Conservation (phyloP, 2,797 vertebrate species). For the Brachyalestes nurse region DNA sequence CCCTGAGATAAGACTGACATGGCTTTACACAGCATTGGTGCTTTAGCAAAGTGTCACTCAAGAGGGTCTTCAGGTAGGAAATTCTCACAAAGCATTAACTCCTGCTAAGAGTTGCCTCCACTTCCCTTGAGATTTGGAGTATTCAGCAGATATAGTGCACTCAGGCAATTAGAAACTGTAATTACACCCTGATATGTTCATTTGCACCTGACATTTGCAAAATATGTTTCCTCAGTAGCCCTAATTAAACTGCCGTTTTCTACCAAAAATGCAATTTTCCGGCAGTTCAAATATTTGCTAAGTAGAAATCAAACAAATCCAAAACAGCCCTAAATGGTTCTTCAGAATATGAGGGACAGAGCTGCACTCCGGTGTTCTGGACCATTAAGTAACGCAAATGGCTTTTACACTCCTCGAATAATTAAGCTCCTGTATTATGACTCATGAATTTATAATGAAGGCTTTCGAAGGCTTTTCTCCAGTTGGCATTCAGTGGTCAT, state of each 20-base stretch:
- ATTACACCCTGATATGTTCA: not conserved
- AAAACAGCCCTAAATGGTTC: not conserved
- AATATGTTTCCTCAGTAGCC: not conserved
- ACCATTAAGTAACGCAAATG: slow-evolving; percentile 4
- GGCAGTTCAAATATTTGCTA: slow-evolving; percentile 1
- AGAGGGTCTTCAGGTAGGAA: not conserved
- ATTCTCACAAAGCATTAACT: not conserved
- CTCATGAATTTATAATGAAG: slow-evolving; percentile 7
- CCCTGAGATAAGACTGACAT: too few species aligned
- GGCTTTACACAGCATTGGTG: too few species aligned
- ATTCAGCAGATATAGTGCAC: not conserved
- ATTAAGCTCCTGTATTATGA: not conserved
- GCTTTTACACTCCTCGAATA: not conserved
- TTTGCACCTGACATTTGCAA: not conserved
- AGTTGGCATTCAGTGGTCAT: not conserved
- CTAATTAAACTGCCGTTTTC: not conserved
- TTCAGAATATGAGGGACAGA: not conserved
- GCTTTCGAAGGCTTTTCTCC: too few species aligned
- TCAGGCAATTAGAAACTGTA: not conserved
- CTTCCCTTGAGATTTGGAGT: too few species aligned
- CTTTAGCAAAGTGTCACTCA: too few species aligned
- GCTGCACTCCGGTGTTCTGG: not conserved
- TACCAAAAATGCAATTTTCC: not conserved
- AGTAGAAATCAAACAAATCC: not conserved
- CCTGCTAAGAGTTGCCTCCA: too few species aligned